A percentile compares a stretch with the other conserved stretches of the same genome.
phyloP scores from a whole-genome alignment of 2,888 invertebrate species.

The Xanthia togata region DNA sequence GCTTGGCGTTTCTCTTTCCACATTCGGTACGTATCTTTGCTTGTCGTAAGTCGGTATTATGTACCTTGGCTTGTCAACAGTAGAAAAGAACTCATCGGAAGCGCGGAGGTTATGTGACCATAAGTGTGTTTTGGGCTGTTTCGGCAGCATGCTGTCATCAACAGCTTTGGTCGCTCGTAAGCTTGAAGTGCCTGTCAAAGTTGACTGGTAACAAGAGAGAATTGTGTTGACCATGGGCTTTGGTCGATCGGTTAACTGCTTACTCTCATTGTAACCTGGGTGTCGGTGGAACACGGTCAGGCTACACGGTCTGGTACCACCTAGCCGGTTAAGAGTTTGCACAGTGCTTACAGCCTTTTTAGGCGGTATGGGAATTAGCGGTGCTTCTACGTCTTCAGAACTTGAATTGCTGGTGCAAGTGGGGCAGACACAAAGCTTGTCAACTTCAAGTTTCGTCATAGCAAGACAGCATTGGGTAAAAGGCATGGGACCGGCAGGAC shows the following conservation, averaged over 20 bases:
- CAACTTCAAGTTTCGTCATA: not conserved
- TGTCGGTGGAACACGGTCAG: slow-evolving; percentile 56
- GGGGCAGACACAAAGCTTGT: not conserved
- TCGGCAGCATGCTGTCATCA: not conserved
- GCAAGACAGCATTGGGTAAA: slow-evolving; percentile 42
- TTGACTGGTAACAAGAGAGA: slow-evolving; percentile 63
- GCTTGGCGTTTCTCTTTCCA: not conserved
- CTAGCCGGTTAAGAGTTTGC: slow-evolving; percentile 38
- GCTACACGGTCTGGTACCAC: too few relatives aligned
- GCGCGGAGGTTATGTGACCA: too few relatives aligned
- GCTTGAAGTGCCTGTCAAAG: slow-evolving; percentile 16
- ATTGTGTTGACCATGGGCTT: slow-evolving; percentile 45
- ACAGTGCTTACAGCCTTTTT: not conserved
- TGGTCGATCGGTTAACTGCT: slow-evolving; percentile 27
- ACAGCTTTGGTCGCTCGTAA: not conserved
- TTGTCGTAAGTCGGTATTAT: not conserved
- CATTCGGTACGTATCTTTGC: not conserved
- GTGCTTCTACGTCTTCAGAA: not conserved
- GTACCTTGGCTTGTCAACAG: not conserved
- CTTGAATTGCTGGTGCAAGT: not conserved
- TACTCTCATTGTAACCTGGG: slow-evolving; percentile 56
- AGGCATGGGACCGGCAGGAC: slow-evolving; percentile 12
- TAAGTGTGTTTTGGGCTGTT: not conserved
- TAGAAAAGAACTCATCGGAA: not conserved
- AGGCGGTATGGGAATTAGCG: fast-evolving